Conservation (phyloP, 2,888 invertebrate species). For the Augochlorella aurata region DNA sequence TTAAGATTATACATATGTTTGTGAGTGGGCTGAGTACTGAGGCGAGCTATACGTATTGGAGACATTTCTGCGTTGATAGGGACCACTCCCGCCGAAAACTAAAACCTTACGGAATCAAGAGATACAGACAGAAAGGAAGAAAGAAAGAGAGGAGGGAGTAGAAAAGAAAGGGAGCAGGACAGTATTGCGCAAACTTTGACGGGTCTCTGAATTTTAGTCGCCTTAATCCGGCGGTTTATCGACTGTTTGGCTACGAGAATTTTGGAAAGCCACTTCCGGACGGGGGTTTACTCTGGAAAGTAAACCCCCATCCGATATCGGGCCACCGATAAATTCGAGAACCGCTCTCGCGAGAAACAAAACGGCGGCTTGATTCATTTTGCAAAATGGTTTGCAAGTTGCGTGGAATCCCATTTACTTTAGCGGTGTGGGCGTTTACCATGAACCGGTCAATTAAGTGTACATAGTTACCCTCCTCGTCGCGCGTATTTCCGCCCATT, state of each 20-base stretch:
- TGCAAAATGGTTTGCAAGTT: neutral
- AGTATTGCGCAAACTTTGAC: constrained; percentile 7
- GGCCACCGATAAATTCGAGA: neutral
- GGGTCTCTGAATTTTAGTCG: constrained; percentile 10
- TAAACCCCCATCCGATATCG: neutral
- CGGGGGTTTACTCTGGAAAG: neutral
- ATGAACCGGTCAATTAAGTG: neutral
- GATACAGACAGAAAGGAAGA: no score
- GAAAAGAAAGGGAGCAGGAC: neutral
- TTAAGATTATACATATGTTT: neutral
- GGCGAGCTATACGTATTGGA: neutral
- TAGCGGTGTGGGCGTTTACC: neutral
- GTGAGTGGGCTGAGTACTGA: no score
- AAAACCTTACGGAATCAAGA: neutral
- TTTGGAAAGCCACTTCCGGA: constrained; percentile 4
- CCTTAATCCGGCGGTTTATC: neutral
- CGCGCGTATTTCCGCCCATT: neutral
- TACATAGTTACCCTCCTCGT: neutral
- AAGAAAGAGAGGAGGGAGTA: no score
- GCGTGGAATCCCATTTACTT: neutral
- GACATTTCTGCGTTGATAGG: neutral
- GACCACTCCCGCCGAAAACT: neutral
- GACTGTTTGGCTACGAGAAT: constrained; percentile 18
- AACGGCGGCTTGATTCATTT: neutral
- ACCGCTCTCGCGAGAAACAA: neutral